A percentile compares a stretch with the other conserved stretches of the same genome.
These are phyloP conservation scores for Erebia palarica DNA, from an alignment of 2,888 invertebrate species.

Conservation along the genomic window DNA sequence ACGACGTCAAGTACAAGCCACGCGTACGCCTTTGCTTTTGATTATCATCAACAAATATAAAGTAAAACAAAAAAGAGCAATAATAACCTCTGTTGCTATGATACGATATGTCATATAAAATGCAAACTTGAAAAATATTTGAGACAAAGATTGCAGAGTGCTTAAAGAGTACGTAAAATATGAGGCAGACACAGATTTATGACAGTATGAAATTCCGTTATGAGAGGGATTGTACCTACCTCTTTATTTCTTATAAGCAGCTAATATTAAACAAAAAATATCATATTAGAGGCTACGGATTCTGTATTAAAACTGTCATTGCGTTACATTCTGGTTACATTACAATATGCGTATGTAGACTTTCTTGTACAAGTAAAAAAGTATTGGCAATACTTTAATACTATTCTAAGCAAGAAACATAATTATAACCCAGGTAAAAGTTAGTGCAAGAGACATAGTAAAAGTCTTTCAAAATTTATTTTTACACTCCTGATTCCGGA, in stretches of 20 bases:
- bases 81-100: constrained; percentile 23
- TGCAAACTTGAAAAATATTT: constrained; percentile 21
- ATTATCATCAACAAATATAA: constrained; percentile 42
- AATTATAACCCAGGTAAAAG: too few relatives aligned
- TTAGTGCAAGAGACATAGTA: too few relatives aligned
- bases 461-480: too few relatives aligned
- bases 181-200: constrained; percentile 61
- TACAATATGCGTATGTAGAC: too few relatives aligned
- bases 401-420: too few relatives aligned
- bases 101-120: not conserved
- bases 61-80: constrained; percentile 22
- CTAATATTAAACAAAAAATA: not conserved
- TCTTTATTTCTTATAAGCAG: not conserved
- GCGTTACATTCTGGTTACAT: too few relatives aligned
- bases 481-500: too few relatives aligned
- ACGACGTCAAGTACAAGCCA: constrained; percentile 70
- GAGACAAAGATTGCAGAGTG: constrained; percentile 32
- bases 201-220: constrained; percentile 43
- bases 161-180: constrained; percentile 50
- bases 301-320: too few relatives aligned
- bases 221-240: not conserved
- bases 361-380: not conserved
- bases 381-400: too few relatives aligned
- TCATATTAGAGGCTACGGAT: too few relatives aligned
- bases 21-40: constrained; percentile 62